Percentiles rank a stretch among this genome's conserved stretches.
phyloP scores from a whole-genome alignment of 2,113 vertebrate genomes.

The Nicator chloris region DNA sequence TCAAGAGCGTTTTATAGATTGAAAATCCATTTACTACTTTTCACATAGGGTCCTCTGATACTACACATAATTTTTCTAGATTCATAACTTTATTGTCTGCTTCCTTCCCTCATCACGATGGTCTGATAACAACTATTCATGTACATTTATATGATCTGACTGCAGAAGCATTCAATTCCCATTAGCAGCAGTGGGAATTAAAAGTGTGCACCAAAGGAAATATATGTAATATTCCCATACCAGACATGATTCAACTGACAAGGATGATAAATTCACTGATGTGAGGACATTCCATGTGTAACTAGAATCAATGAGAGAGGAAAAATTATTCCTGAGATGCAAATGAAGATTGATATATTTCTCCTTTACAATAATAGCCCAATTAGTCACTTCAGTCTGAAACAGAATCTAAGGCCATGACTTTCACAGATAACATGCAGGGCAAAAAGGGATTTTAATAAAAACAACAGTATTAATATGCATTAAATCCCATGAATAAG shows the following conservation, averaged over 20 bases:
- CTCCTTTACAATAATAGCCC: background rate
- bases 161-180: background rate
- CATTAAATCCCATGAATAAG: slow-evolving; percentile 13
- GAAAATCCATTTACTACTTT: background rate
- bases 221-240: background rate
- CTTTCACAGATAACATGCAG: background rate
- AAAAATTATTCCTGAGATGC: background rate
- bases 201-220: background rate
- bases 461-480: background rate
- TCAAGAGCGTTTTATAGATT: background rate
- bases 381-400: background rate
- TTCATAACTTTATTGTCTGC: background rate
- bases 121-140: background rate
- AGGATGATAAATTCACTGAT: background rate
- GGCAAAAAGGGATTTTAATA: background rate
- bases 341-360: background rate
- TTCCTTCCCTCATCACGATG: background rate
- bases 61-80: background rate
- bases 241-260: background rate
- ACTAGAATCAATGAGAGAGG: background rate
- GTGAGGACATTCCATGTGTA: background rate
- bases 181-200: background rate
- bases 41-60: background rate
- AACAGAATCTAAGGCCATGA: background rate
- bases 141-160: background rate